Conservation (phyloP, 2,797 vertebrate species). For the Huso huso region DNA sequence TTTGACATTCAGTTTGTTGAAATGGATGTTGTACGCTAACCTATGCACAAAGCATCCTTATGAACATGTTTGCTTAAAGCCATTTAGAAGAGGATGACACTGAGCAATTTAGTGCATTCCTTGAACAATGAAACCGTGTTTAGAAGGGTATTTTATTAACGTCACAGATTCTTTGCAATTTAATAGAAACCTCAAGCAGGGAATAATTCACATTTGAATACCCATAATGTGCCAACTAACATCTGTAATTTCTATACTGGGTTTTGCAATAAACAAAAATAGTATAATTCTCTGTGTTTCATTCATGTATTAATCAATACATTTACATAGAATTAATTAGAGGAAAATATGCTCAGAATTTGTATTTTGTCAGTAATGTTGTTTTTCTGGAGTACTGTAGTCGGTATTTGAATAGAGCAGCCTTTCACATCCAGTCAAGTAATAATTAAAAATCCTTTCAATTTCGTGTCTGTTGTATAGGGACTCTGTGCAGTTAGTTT, state of each 20-base stretch:
- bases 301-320: too few relatives aligned
- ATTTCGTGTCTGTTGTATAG: too few relatives aligned
- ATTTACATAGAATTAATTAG: too few relatives aligned
- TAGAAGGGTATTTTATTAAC: conserved; percentile 1
- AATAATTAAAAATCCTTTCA: too few relatives aligned
- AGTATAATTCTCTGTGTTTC: too few relatives aligned
- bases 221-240: conserved; percentile 43
- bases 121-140: conserved; percentile 5
- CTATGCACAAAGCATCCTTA: conserved; percentile 22
- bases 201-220: conserved; percentile 12
- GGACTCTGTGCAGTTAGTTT: too few relatives aligned
- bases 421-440: too few relatives aligned
- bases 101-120: conserved; percentile 14
- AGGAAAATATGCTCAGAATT: too few relatives aligned
- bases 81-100: conserved; percentile 28
- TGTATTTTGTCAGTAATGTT: too few relatives aligned
- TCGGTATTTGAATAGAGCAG: too few relatives aligned
- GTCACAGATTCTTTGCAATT: conserved; percentile 4
- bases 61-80: conserved; percentile 49
- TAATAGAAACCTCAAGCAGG: conserved; percentile 3
- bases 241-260: conserved; percentile 35
- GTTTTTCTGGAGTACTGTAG: too few relatives aligned
- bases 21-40: conserved; percentile 35
- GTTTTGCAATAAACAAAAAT: conserved; percentile 38
- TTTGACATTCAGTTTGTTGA: conserved; percentile 18